Conservation (phyloP, 2,888 invertebrate genomes). For the Diachrysia chrysitis region DNA sequence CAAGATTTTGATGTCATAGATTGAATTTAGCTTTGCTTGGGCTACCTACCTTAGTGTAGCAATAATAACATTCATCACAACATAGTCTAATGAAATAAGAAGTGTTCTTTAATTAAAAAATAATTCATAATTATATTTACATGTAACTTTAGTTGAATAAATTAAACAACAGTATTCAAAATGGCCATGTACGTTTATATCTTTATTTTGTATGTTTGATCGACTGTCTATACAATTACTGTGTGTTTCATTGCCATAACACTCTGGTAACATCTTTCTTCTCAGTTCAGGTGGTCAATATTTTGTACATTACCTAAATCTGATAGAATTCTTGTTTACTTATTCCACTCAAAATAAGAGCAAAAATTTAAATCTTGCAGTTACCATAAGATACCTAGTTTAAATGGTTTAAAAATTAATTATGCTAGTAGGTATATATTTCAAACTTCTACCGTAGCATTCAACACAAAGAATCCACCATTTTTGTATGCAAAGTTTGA, state of each 20-base stretch:
- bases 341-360: not conserved
- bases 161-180: no score
- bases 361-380: not conserved
- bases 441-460: not conserved
- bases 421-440: not conserved
- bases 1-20: constrained; percentile 63
- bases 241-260: no score
- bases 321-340: not conserved
- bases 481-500: constrained; percentile 51
- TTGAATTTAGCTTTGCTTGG: constrained; percentile 38
- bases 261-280: no score
- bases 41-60: constrained; percentile 16
- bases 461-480: constrained; percentile 32
- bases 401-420: not conserved
- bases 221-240: no score
- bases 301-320: no score
- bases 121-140: no score
- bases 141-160: no score
- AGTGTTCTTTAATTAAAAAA: no score
- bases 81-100: no score
- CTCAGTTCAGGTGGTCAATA: no score
- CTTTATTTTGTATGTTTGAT: no score
- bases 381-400: not conserved
- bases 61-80: not conserved
- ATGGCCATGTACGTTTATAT: no score